Base-by-base conservation (phyloP, 2,888 invertebrate genomes). In the Ganaspis brasiliensis region DNA sequence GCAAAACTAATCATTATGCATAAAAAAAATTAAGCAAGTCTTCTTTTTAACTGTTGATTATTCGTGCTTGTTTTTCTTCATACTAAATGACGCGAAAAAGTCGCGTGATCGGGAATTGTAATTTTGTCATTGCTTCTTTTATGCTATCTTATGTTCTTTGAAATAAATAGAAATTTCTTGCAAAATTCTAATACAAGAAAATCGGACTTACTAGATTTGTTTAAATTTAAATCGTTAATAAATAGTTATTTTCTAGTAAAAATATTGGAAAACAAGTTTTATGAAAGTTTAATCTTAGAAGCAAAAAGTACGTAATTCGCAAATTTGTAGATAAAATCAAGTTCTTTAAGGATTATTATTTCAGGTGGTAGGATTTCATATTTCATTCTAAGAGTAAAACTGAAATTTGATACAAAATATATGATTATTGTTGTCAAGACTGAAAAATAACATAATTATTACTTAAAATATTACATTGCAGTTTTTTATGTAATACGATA, bases 21-120 rank as follows among this genome's bases (percentile, higher is more conserved):
- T 8, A 24, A 40, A 19, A 5, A 6, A 63, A 63, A 21, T 63
- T 40, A 2, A 63, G 12, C n/a, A 8, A 21, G 21, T 6, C 14
- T n/a, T 40, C 14, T 63, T 52, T 52, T 52, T 8, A 19, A 52
- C n/a, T 21, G 21, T 8, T 21, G 21, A 8, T 37, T 61, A 61
- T n/a, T 31, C 35, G 14, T 63, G 35, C 37, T 63, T 63, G 37
- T 14, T 21, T 63, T 63, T 63, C 40, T 63, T 59, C 10, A 19
- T 10, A 59, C 59, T 2, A 14, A 10, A 21, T 63, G 63, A 63
- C 63, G 63, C 14, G 21, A 12, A 40, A 37, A 40, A 14, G 63
- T 63, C 63, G 40, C 63, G 40, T 40, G 63, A 63, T 63, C 37
- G 24, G 63, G 40, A 63, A 63, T 63, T 52, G 9, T 40, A 63